Evolutionary conservation across 1,140 invertebrate genomes (phyloP), one percentile per base, ranked within the genome.

Genomic region (Heterodera schachtii): DNA sequence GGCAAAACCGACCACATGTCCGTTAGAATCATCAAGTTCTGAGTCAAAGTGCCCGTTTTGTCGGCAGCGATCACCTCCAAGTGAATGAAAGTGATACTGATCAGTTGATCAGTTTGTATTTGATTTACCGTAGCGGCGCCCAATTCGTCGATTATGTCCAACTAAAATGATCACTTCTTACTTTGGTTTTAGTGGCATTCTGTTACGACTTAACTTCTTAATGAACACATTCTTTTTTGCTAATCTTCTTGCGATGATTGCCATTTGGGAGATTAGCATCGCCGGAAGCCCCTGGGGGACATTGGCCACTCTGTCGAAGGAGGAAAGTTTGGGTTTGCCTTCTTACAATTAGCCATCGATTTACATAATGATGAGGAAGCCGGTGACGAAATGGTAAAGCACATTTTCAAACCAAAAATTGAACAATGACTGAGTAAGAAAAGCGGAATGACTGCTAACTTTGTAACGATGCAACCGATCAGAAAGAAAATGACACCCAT

Each of bases 11-110:
- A 88, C 85, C 89, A 90, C 13, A 89, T 75, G 75, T 94, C 93
- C 3, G 96, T 98, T 6, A 95, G 95, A 1, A 97, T 98, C 97
- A 99, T 99, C 91, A 98, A 95, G 91, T 99, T 99, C 90, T 96
- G 95, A 0, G 98, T 99, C 52, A 99, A 92, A 0, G 98, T 99
- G 41, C 98, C 98, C 44, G 97, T 99, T 92, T 99, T 99, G 91
- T 99, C 97, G 2, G 95, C 97, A 91, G 97, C 98, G 81, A 99
- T 96, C 6, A 98, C 95, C 49, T 64, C 16, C 13, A 64, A 64
- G 16, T 13, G 13, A 64, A 13, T 2, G 16, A 19, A 64, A 64
- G 16, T 19, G 57, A 11, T 64, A 60, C 13, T 16, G 57, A 16
- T 31, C 31, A 31, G 31, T 60, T 60, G 13, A 19, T 64, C 57